Evolutionary conservation across 1,140 invertebrate species (phyloP).

Genomic region (Sycobia sp.): DNA sequence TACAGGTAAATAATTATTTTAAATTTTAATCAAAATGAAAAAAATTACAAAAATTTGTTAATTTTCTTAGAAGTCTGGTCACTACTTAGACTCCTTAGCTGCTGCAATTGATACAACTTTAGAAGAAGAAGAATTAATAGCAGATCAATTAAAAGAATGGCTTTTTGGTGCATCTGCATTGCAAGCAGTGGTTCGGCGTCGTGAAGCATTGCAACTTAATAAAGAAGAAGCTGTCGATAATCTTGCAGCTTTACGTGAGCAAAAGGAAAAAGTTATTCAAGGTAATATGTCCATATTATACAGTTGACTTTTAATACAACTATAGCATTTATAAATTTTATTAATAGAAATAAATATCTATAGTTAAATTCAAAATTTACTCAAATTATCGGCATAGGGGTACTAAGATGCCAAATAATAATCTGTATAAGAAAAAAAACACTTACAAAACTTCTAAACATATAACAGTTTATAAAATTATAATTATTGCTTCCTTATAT

Average conservation of each 20-base stretch:
- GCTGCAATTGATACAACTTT: conserved; percentile 76
- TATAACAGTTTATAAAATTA: no score
- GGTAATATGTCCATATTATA: no score
- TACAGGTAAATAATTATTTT: conserved; percentile 64
- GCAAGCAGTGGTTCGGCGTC: conserved; percentile 75
- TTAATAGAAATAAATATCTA: no score
- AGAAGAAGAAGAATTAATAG: conserved; percentile 82
- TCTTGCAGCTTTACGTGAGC: conserved; percentile 61
- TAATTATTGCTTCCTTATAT: no score
- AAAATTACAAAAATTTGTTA: background rate
- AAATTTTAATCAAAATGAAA: conserved; percentile 28
- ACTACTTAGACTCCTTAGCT: conserved; percentile 79
- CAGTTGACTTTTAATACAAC: no score
- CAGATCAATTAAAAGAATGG: conserved; percentile 86
- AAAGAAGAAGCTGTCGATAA: conserved; percentile 74
- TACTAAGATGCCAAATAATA: no score
- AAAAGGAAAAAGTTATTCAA: conserved; percentile 66
- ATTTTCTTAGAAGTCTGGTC: conserved; percentile 65
- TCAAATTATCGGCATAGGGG: no score
- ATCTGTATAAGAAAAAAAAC: no score
- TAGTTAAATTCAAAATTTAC: no score
- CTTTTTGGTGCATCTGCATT: conserved; percentile 76
- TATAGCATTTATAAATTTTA: conserved; percentile 1
- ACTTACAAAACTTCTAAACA: no score
- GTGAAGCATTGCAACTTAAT: conserved; percentile 75